Percentiles rank a stretch among this genome's conserved stretches.
Evolutionary conservation across 23 tunicate genomes (phyloP).

Genomic region (Clavelina lepadiformis): DNA sequence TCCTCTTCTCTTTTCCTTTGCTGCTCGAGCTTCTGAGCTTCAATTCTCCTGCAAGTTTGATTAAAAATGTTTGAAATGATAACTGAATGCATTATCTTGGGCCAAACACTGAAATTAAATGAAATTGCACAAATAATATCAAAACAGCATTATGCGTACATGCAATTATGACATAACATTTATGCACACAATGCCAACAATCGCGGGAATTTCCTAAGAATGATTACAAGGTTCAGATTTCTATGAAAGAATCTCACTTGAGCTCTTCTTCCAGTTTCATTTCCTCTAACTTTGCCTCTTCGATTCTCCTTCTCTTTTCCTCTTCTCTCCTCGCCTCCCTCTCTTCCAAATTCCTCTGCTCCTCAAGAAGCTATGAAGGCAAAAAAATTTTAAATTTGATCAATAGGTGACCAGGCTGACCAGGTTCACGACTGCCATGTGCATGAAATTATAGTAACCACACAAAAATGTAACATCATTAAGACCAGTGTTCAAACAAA

Average conservation of each 20-base stretch:
- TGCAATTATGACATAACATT: too few species aligned
- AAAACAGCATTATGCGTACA: too few species aligned
- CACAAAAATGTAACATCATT: neutral
- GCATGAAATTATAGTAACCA: too few species aligned
- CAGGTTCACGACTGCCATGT: neutral
- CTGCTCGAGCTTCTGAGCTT: conserved; percentile 39
- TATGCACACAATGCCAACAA: too few species aligned
- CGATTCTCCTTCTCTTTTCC: conserved; percentile 54
- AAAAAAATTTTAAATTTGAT: neutral
- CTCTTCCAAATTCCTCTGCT: conserved; percentile 49
- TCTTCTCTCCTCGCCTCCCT: conserved; percentile 66
- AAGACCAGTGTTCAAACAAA: neutral
- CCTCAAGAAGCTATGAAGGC: conserved; percentile 36
- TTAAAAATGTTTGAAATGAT: too few species aligned
- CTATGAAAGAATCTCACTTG: too few species aligned
- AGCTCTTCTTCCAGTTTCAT: conserved; percentile 55
- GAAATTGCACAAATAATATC: too few species aligned
- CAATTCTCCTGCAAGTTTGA: conserved; percentile 73
- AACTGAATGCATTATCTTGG: too few species aligned
- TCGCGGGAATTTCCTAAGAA: too few species aligned
- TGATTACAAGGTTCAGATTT: too few species aligned
- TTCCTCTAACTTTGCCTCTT: conserved; percentile 71
- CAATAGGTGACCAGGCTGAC: too few species aligned
- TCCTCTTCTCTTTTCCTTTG: conserved; percentile 52
- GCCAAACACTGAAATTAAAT: too few species aligned